These are phyloP conservation scores for Rosalia funebris DNA, from an alignment of 2,888 invertebrate species.

Conservation along the genomic window DNA sequence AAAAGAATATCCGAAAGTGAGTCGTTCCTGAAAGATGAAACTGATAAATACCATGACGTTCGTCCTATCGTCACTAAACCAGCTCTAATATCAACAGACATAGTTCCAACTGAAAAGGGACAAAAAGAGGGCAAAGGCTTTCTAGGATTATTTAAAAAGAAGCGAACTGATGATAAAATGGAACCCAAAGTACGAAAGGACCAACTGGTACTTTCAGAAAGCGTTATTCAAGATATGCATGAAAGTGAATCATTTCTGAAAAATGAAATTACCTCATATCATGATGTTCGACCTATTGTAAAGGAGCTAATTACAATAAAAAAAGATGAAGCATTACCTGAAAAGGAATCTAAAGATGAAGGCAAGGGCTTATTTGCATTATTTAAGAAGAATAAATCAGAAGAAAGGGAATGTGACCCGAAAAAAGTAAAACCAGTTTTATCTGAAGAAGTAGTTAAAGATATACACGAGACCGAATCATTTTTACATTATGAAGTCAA, in stretches of 20 bases:
- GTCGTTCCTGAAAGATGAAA: constrained; percentile 40
- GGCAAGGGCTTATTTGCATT: constrained; percentile 32
- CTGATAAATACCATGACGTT: constrained; percentile 42
- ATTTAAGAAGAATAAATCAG: constrained; percentile 34
- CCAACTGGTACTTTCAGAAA: constrained; percentile 34
- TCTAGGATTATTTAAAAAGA: constrained; percentile 25
- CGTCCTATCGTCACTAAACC: constrained; percentile 29
- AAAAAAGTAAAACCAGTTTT: constrained; percentile 13
- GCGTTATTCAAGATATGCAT: constrained; percentile 30
- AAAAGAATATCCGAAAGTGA: constrained; percentile 9
- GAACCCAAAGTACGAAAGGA: not conserved
- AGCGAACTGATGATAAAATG: not conserved
- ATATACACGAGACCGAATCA: constrained; percentile 29
- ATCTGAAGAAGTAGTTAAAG: constrained; percentile 20
- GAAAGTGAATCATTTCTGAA: constrained; percentile 40
- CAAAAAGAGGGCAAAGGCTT: constrained; percentile 10
- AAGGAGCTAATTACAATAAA: not conserved
- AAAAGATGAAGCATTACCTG: constrained; percentile 11
- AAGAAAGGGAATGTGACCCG: constrained; percentile 26
- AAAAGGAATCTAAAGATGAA: constrained; percentile 23
- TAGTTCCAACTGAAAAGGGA: not conserved
- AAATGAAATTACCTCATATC: constrained; percentile 45
- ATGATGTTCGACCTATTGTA: constrained; percentile 37
- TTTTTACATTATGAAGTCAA: constrained; percentile 43
- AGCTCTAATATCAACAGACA: not conserved